phyloP scores from a whole-genome alignment of 1,140 invertebrate genomes.

The Bombus affinis region DNA sequence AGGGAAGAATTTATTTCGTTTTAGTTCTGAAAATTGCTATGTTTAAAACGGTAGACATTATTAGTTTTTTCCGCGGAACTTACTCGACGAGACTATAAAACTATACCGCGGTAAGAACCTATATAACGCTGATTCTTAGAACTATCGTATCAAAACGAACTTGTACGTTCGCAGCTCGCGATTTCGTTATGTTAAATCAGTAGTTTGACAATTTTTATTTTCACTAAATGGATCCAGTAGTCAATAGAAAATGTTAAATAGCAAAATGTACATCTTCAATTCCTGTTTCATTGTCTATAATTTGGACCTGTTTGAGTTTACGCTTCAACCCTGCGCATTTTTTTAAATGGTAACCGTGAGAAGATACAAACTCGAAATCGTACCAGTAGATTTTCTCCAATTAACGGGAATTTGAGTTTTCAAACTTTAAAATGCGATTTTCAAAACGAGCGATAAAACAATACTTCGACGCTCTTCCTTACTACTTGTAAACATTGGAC shows the following conservation, averaged over 20 bases:
- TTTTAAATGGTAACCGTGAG: too few species aligned
- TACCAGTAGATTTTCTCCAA: too few species aligned
- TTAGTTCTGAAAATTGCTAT: slow-evolving; percentile 40
- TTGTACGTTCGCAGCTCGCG: slow-evolving; percentile 30
- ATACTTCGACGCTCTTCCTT: not conserved
- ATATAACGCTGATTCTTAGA: slow-evolving; percentile 57
- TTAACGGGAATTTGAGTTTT: not conserved
- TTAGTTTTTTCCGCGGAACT: slow-evolving; percentile 48
- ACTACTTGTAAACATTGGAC: not conserved
- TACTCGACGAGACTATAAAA: slow-evolving; percentile 61
- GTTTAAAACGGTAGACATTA: slow-evolving; percentile 56
- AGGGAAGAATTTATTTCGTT: slow-evolving; percentile 17
- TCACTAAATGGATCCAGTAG: slow-evolving; percentile 40
- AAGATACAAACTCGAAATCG: too few species aligned
- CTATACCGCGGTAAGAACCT: slow-evolving; percentile 31
- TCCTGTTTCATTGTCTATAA: slow-evolving; percentile 8
- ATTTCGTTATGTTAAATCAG: slow-evolving; percentile 18
- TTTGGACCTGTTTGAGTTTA: slow-evolving; percentile 9
- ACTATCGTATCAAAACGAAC: slow-evolving; percentile 46
- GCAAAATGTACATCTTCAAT: not conserved
- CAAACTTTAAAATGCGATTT: not conserved
- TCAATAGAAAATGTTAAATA: slow-evolving; percentile 9
- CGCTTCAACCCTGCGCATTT: not conserved
- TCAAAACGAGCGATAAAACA: too few species aligned
- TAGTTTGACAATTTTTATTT: slow-evolving; percentile 50